Base-by-base conservation (phyloP, 2,888 invertebrate genomes). In the Pseudococcus viburni region DNA sequence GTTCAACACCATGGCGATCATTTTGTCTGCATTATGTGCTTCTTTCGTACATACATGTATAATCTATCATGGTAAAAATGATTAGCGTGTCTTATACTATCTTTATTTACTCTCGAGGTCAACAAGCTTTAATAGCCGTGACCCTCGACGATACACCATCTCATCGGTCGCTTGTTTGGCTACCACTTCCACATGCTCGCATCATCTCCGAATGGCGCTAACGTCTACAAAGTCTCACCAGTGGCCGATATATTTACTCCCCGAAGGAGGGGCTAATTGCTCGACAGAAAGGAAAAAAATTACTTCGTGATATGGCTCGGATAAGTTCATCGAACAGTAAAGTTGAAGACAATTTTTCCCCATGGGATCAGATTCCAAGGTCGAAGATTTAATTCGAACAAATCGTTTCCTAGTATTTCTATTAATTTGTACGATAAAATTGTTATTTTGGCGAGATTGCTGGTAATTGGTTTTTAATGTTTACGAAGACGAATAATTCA, bases 91-190 rank as follows among this genome's bases (percentile, higher is more conserved):
- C 64, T 64, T 64, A 64, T 83, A 83, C 80, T 19, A 46, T 83
- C 80, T 83, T 46, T 46, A 83, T 83, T 83, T 83, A 46, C 80
- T 73, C 42, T 9, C 80, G 80, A 83, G 80, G 80, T 83, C 80
- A 83, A 83, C 80, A 83, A 83, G 80, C 80, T 46, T 83, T 83
- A 83, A 83, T 83, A 83, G 80, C 80, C 80, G 80, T 83, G 80
- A 83, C 39, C 80, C 80, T 83, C 73, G 17, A 33, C 80, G 42
- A 83, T 83, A 83, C 46, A 46, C 46, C 46, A 46, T 46, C 46
- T 83, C 42, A 19, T 33, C 80, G 46, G 33, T 19, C 46, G 80
- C 46, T 46, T 42, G 42, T 83, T 83, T 46, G 80, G 80, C 80
- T 83, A 83, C 80, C 80, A 83, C 80, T 83, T 83, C 80, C 80